These are phyloP conservation scores for Aphelocoma californica DNA, from an alignment of 2,797 vertebrate species.

Conservation along the genomic window DNA sequence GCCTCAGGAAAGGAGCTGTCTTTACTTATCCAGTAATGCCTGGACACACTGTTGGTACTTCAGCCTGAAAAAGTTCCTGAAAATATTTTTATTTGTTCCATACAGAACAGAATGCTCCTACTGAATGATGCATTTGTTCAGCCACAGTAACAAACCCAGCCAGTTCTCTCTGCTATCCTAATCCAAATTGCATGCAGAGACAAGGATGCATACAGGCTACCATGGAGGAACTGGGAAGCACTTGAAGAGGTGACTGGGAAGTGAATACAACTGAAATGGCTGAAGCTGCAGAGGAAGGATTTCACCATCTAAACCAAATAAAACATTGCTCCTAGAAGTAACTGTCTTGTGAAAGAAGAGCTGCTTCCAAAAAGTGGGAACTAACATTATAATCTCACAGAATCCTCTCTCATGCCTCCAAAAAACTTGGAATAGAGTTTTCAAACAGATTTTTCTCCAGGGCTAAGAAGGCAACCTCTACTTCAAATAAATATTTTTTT, in stretches of 20 bases:
- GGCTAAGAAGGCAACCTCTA: background rate
- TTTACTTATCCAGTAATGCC: slow-evolving; percentile 10
- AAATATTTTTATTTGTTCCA: slow-evolving; percentile 48
- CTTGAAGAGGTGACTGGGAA: background rate
- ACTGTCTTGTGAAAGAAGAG: background rate
- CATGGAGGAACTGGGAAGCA: background rate
- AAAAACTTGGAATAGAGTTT: background rate
- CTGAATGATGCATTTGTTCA: slow-evolving; percentile 30
- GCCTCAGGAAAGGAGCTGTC: slow-evolving; percentile 24
- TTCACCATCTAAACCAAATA: background rate
- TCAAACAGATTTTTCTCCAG: background rate
- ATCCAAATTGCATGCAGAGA: background rate
- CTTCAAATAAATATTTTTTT: background rate
- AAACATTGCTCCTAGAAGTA: background rate
- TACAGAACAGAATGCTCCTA: slow-evolving; percentile 35
- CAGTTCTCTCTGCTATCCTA: background rate
- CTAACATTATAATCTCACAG: background rate
- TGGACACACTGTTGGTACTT: slow-evolving; percentile 24
- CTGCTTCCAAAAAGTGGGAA: background rate
- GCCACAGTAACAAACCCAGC: background rate
- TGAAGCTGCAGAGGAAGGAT: background rate
- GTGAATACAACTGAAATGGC: background rate
- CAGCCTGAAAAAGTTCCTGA: slow-evolving; percentile 19
- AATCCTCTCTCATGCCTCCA: background rate
- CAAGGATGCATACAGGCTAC: background rate